Percentiles rank a stretch among this genome's conserved stretches.
Conservation (phyloP, 2,113 vertebrate species). For the Aegypius monachus region DNA sequence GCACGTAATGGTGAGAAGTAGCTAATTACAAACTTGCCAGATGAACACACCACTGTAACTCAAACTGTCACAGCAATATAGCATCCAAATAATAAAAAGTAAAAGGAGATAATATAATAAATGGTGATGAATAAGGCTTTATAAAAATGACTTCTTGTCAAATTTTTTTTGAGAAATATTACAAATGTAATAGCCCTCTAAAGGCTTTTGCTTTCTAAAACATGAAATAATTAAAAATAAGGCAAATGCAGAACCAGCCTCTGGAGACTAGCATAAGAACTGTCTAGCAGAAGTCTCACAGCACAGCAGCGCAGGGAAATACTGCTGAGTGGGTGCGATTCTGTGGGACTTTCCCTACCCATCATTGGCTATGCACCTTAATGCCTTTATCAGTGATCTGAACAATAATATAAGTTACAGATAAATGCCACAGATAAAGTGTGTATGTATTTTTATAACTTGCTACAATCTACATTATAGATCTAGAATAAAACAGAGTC, state of each 20-base stretch:
- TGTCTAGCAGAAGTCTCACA: neutral
- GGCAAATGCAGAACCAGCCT: rapidly evolving
- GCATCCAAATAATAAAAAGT: neutral
- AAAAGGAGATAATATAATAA: neutral
- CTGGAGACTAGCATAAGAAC: neutral
- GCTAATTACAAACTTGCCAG: neutral
- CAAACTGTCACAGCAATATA: neutral
- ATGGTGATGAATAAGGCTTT: neutral
- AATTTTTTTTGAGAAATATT: neutral
- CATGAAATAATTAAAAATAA: neutral
- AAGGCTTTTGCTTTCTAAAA: neutral
- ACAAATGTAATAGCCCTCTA: neutral
- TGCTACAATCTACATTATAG: neutral
- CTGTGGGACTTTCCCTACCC: neutral
- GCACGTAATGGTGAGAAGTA: neutral
- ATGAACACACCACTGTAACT: neutral
- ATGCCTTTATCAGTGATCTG: neutral
- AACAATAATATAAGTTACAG: neutral
- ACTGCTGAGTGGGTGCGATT: neutral
- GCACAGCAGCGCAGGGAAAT: neutral
- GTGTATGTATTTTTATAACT: neutral
- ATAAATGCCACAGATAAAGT: neutral
- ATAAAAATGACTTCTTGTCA: neutral
- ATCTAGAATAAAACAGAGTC: neutral
- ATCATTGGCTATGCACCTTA: neutral